Base-by-base conservation (phyloP, 1,140 invertebrate genomes). In the Copidosoma floridanum region DNA sequence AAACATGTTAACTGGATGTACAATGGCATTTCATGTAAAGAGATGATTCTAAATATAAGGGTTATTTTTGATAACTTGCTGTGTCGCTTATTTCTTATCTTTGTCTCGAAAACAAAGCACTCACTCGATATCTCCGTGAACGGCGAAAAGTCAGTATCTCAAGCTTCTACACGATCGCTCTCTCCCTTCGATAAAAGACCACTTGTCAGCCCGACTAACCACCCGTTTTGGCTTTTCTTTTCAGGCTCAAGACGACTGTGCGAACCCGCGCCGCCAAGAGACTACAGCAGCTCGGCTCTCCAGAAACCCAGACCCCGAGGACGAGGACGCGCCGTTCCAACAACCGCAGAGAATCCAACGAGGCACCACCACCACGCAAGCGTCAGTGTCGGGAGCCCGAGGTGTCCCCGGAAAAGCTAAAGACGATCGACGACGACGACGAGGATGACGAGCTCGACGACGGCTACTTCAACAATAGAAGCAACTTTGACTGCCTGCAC, bases 1-100 rank as follows among this genome's bases (percentile, higher is more conserved):
- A n/a, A n/a, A n/a, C n/a, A n/a, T n/a, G n/a, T n/a, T n/a, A n/a
- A n/a, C n/a, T n/a, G n/a, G n/a, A n/a, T n/a, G n/a, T n/a, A n/a
- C n/a, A n/a, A n/a, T n/a, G n/a, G 23, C 20, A 56, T 56, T 40
- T 52, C 54, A 24, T 56, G 46, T 56, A 56, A 32, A 51, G 53
- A 24, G n/a, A 20, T 44, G 41, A 52, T 52, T 62, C 26, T 8
- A 52, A 60, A 32, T 59, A 60, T 56, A 56, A n/a, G n/a, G n/a
- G n/a, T n/a, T 56, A 35, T 56, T 47, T 47, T 47, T 27, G 18
- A 29, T 26, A 32, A 32, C 29, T 48, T 18, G 14, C 46, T 24
- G n/a, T 48, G 2, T 5, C 2, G 27, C 24, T 4, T 29, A 5
- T 29, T n/a, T 41, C 16, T 20, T 8, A 41, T 41, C 2, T 3